Evolutionary conservation across 2,888 invertebrate species (phyloP).

Genomic region (Pyrrhia umbra): DNA sequence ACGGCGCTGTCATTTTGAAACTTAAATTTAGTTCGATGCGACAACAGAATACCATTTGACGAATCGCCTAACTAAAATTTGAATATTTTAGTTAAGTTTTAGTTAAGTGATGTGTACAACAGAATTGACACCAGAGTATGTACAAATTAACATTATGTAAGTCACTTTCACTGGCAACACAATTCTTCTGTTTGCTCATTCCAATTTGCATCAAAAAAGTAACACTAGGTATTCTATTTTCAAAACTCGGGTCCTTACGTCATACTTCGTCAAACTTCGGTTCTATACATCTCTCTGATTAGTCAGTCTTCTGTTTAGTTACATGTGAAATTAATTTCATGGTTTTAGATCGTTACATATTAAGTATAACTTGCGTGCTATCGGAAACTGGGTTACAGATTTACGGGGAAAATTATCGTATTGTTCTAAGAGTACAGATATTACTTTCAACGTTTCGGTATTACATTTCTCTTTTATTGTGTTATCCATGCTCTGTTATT

Average conservation of each 20-base stretch:
- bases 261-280: conserved; percentile 38
- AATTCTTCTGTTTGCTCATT: conserved; percentile 76
- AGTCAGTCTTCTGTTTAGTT: conserved; percentile 30
- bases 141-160: conserved; percentile 76
- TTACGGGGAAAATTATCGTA: conserved; percentile 50
- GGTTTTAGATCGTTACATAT: conserved; percentile 50
- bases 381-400: conserved; percentile 48
- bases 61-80: no score
- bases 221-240: conserved; percentile 71
- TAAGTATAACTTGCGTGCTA: conserved; percentile 51
- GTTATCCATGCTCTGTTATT: conserved; percentile 7
- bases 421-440: conserved; percentile 48
- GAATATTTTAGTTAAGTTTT: no score
- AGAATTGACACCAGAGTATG: no score
- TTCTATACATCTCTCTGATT: conserved; percentile 22
- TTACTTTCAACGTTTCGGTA: conserved; percentile 46
- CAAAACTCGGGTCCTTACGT: conserved; percentile 56
- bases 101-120: no score
- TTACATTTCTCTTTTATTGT: conserved; percentile 55
- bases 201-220: conserved; percentile 83
- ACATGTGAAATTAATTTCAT: conserved; percentile 55
- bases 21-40: no score
- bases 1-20: no score
- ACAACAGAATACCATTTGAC: no score
- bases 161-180: conserved; percentile 78